phyloP scores from a whole-genome alignment of 2,888 invertebrate species.

The Tanypteryx hageni region DNA sequence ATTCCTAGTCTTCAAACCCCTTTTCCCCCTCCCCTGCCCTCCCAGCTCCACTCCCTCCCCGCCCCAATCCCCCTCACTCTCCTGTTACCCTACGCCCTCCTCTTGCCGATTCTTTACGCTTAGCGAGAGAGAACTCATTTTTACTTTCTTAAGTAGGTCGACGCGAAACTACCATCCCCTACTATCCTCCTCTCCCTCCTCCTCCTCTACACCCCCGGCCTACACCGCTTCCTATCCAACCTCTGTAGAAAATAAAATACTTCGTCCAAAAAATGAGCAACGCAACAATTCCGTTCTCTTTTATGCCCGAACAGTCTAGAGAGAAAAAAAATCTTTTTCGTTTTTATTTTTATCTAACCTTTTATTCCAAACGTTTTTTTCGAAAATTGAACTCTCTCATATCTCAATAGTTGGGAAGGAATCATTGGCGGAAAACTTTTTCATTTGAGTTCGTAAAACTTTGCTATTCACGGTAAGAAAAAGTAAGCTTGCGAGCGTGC shows the following conservation, averaged over 20 bases:
- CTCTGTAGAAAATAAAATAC: background rate
- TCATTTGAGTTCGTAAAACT: constrained; percentile 3
- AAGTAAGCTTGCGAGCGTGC: background rate
- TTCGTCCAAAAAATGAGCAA: background rate
- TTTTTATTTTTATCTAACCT: background rate
- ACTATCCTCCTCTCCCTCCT: background rate
- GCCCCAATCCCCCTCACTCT: background rate
- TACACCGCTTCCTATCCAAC: background rate
- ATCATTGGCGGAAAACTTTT: background rate
- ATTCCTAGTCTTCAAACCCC: background rate
- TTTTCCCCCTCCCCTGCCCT: background rate
- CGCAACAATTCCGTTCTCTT: background rate
- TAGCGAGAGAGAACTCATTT: background rate
- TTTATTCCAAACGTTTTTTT: background rate
- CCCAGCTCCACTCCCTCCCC: background rate
- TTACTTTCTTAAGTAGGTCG: constrained; percentile 46
- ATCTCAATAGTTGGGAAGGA: background rate
- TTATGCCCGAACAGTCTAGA: background rate
- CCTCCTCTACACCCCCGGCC: background rate
- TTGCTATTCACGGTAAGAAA: background rate
- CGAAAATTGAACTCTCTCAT: background rate
- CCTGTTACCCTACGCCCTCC: background rate
- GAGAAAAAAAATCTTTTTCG: background rate
- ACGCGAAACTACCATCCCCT: background rate
- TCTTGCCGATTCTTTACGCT: constrained; percentile 15